Evolutionary conservation across 2,888 invertebrate genomes (phyloP).

Genomic region (Thumatha senex): DNA sequence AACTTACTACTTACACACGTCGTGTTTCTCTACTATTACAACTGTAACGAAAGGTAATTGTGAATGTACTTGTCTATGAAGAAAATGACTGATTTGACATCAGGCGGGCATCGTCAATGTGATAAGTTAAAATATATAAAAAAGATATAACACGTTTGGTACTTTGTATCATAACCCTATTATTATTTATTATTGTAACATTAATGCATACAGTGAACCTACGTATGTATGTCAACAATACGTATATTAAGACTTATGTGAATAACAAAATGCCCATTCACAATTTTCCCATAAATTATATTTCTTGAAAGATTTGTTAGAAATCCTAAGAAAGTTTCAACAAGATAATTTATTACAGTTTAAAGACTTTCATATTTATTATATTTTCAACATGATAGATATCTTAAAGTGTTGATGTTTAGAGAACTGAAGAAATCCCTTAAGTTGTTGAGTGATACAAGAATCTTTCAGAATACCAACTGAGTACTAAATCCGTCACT

Average conservation of each 20-base stretch:
- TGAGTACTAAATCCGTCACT: conserved; percentile 26
- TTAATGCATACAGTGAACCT: too few species aligned
- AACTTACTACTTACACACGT: too few species aligned
- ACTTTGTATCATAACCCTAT: too few species aligned
- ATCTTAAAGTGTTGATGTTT: conserved; percentile 6
- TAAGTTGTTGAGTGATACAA: conserved; percentile 13
- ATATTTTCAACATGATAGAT: background rate
- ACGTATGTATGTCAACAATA: background rate
- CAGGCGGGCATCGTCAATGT: too few species aligned
- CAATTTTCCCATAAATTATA: conserved; percentile 1
- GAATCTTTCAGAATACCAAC: conserved; percentile 25
- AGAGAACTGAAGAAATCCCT: conserved; percentile 12
- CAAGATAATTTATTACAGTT: conserved; percentile 5
- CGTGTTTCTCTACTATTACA: too few species aligned
- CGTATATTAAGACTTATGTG: background rate
- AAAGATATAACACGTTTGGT: too few species aligned
- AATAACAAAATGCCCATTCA: conserved; percentile 1
- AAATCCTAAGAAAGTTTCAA: conserved; percentile 4
- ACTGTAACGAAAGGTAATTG: too few species aligned
- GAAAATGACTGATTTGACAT: too few species aligned
- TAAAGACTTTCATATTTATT: background rate
- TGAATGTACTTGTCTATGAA: too few species aligned
- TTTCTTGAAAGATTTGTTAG: conserved; percentile 8
- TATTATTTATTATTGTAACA: too few species aligned
- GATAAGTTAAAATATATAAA: too few species aligned